Base-by-base conservation (phyloP, 1,140 invertebrate species). In the Penaeus vannamei region DNA sequence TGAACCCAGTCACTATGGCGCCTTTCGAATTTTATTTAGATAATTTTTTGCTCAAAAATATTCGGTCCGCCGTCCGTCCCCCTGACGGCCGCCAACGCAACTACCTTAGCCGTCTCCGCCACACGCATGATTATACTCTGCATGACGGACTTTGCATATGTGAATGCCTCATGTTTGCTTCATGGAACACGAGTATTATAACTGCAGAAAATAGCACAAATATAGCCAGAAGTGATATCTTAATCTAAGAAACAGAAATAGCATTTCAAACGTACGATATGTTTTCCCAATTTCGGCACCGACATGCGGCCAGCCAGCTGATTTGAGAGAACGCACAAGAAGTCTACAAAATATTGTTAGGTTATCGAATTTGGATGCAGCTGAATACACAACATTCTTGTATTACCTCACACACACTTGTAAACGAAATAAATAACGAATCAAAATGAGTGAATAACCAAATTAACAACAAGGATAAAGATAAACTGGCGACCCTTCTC, bases 31-130 rank as follows among this genome's bases (percentile, higher is more conserved):
- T 91, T 91, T 91, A 91, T 91, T 91, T 91, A 90, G 90, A 91
- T 91, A 91, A 91, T 91, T 91, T 91, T 91, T 91, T 91, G 90
- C 85, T 90, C 90, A 89, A 91, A 91, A 91, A 91, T 91, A 91
- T 91, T 89, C 90, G 80, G 85, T 80, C 83, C 90, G 66, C 83
- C 90, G 66, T 87, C 88, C 89, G 81, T 89, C 90, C 90, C 90
- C 64, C 89, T 91, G 87, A 72, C 88, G 88, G 88, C 88, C 61
- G 79, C 86, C 79, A 81, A n/a, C 62, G 77, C 61, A 81, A 90
- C 88, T 90, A 90, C 32, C 77, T 82, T 60, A 66, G 60, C 59
- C 29, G 26, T 17, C 61, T 60, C 64, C 17, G 86, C 79, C 88
- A 90, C 77, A 77, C 88, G 88, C 53, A 90, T 81, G 88, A 90